Evolutionary conservation across 2,797 vertebrate species (phyloP).

Genomic region (Gephyroberyx darwinii): DNA sequence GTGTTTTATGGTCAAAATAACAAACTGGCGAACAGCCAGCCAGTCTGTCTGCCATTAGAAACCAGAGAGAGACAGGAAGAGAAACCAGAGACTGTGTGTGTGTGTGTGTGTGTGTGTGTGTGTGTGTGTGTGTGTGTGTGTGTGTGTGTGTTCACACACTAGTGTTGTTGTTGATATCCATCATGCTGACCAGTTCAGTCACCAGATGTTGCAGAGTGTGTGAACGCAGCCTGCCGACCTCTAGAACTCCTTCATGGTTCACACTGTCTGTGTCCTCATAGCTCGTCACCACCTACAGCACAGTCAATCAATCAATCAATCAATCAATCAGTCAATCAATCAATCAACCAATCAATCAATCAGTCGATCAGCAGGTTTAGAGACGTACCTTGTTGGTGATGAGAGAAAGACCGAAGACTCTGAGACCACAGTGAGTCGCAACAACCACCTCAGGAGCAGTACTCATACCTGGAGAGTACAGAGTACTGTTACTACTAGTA

Average conservation of each 20-base stretch:
- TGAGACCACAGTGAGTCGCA: conserved; percentile 81
- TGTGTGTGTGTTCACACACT: conserved; percentile 44
- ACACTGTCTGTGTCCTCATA: conserved; percentile 79
- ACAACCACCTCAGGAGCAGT: conserved; percentile 82
- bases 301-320: background rate
- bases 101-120: background rate
- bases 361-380: too few relatives aligned
- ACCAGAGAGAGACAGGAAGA: too few relatives aligned
- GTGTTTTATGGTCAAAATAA: too few relatives aligned
- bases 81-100: too few relatives aligned
- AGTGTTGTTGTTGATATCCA: conserved; percentile 77
- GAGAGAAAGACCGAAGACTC: conserved; percentile 84
- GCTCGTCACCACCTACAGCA: conserved; percentile 76
- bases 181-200: conserved; percentile 76
- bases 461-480: conserved; percentile 80
- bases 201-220: conserved; percentile 80
- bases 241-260: conserved; percentile 81
- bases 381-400: conserved; percentile 82
- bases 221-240: conserved; percentile 78
- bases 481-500: background rate
- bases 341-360: background rate
- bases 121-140: background rate
- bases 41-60: background rate
- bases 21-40: too few relatives aligned
- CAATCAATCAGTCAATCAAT: background rate